Conservation (phyloP, 2,888 invertebrate species). For the Electrophaes corylata region DNA sequence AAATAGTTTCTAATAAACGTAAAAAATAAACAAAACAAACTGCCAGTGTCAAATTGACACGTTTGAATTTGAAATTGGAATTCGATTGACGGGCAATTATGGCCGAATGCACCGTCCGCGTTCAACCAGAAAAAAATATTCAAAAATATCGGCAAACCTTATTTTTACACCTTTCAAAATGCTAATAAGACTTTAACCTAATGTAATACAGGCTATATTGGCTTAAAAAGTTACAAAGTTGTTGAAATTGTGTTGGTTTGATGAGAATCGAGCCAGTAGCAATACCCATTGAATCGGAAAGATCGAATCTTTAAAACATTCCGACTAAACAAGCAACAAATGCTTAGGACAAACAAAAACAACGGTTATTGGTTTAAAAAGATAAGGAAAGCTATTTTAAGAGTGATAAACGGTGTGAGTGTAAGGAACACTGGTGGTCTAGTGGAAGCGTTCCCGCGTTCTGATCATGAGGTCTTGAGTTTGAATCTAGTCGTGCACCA, state of each 20-base stretch:
- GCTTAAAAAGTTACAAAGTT: not conserved
- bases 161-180: not conserved
- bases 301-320: conserved; percentile 71
- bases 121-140: conserved; percentile 63
- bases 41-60: conserved; percentile 63
- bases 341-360: conserved; percentile 39
- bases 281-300: conserved; percentile 68
- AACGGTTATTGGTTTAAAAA: conserved; percentile 20
- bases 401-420: conserved; percentile 20
- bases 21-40: conserved; percentile 19
- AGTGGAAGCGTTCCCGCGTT: too few species aligned
- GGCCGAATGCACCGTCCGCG: conserved; percentile 59
- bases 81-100: conserved; percentile 65
- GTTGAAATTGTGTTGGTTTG: conserved; percentile 14
- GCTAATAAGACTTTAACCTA: not conserved
- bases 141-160: conserved; percentile 46
- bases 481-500: too few species aligned
- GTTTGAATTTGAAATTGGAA: conserved; percentile 59
- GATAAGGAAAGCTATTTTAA: conserved; percentile 20
- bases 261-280: conserved; percentile 61
- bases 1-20: too few species aligned
- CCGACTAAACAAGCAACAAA: conserved; percentile 60
- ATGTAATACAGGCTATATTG: conserved; percentile 28
- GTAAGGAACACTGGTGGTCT: too few species aligned
- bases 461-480: too few species aligned